These are phyloP conservation scores for Sakesphorus luctuosus DNA, from an alignment of 2,113 vertebrate genomes.

Conservation along the genomic window DNA sequence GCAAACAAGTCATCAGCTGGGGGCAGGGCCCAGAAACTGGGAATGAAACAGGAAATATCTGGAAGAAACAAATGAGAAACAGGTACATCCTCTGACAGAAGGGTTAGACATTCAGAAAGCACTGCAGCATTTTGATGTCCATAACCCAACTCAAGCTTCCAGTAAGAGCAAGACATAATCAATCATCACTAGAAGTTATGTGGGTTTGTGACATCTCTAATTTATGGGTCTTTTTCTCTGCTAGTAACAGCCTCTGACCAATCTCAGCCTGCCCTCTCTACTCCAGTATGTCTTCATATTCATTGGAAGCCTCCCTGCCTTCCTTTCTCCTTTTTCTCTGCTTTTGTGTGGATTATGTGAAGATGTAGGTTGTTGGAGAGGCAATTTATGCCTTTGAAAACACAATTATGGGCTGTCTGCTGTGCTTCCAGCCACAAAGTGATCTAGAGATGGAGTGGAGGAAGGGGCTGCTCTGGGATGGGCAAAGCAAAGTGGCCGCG, in stretches of 20 bases:
- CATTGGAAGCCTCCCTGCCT: background rate
- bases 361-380: background rate
- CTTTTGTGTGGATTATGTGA: background rate
- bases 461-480: background rate
- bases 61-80: background rate
- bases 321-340: background rate
- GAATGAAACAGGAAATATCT: background rate
- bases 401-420: background rate
- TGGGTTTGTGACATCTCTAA: background rate
- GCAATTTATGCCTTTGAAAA: background rate
- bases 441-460: background rate
- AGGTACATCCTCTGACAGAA: background rate
- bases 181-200: background rate
- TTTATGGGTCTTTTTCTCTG: background rate
- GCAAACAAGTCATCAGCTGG: background rate
- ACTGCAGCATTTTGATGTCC: background rate
- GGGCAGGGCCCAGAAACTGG: background rate
- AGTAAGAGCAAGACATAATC: background rate
- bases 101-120: background rate
- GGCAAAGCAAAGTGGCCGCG: fast-evolving
- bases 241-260: background rate
- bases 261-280: background rate
- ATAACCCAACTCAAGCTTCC: background rate
- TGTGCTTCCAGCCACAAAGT: background rate
- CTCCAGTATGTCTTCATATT: background rate